Percentiles rank a stretch among this genome's conserved stretches.
phyloP scores from a whole-genome alignment of 2,113 vertebrate genomes.

The Petaurus breviceps region DNA sequence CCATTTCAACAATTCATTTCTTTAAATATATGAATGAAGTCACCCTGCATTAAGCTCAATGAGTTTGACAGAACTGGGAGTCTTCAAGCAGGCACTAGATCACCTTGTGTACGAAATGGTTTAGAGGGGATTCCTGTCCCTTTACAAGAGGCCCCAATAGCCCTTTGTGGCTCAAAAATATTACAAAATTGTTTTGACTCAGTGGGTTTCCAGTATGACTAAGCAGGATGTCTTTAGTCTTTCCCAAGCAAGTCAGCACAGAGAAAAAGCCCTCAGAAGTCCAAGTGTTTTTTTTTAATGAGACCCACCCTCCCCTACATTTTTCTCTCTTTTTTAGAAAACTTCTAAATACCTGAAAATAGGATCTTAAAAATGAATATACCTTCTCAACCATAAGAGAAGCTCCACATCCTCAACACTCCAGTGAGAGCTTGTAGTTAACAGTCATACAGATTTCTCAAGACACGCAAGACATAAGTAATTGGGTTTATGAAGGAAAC shows the following conservation, averaged over 20 bases:
- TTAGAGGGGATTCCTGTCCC: neutral
- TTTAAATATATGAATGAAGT: neutral
- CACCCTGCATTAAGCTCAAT: neutral
- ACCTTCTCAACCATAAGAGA: neutral
- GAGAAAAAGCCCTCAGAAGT: neutral
- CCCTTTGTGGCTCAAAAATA: neutral
- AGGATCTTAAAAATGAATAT: neutral
- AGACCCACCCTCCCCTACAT: neutral
- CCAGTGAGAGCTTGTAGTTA: neutral
- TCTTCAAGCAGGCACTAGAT: neutral
- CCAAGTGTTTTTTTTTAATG: neutral
- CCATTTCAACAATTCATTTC: neutral
- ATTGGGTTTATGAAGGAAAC: constrained; percentile 55
- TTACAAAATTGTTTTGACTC: neutral
- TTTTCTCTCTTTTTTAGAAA: neutral
- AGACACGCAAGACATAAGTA: constrained; percentile 7
- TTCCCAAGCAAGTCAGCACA: neutral
- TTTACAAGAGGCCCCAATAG: neutral
- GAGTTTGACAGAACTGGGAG: neutral
- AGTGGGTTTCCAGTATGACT: neutral
- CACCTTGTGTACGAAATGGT: neutral
- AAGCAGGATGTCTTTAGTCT: neutral
- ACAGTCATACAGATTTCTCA: constrained; percentile 10
- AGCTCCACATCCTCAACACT: neutral
- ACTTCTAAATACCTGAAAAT: neutral